Conservation (phyloP, 2,113 vertebrate species). For the Leucosticte australis region DNA sequence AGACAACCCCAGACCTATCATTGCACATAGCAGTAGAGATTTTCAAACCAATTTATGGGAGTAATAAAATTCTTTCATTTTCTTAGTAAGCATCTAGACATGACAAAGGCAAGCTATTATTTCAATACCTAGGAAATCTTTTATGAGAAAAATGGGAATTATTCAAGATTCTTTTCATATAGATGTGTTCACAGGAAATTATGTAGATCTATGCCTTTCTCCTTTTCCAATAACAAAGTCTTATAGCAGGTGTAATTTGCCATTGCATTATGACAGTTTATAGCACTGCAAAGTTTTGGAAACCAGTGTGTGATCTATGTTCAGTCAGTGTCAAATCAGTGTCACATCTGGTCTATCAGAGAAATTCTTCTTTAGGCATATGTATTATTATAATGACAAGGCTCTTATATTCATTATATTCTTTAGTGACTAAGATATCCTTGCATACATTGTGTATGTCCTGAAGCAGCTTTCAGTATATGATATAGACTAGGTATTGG, state of each 20-base stretch:
- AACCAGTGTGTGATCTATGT: background rate
- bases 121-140: background rate
- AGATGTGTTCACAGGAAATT: background rate
- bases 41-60: background rate
- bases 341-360: background rate
- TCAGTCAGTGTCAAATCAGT: background rate
- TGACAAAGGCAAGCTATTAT: background rate
- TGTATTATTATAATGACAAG: background rate
- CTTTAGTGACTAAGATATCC: background rate
- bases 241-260: background rate
- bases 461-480: background rate
- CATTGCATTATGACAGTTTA: background rate
- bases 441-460: background rate
- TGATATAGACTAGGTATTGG: background rate
- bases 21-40: background rate
- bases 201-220: background rate
- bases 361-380: background rate
- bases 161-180: background rate
- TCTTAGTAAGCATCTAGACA: background rate
- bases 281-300: background rate
- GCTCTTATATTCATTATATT: background rate
- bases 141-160: background rate
- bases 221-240: background rate
- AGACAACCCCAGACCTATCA: background rate
- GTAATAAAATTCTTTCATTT: background rate